These are phyloP conservation scores for Accipiter cooperii DNA, from an alignment of 2,113 vertebrate species.

Conservation along the genomic window DNA sequence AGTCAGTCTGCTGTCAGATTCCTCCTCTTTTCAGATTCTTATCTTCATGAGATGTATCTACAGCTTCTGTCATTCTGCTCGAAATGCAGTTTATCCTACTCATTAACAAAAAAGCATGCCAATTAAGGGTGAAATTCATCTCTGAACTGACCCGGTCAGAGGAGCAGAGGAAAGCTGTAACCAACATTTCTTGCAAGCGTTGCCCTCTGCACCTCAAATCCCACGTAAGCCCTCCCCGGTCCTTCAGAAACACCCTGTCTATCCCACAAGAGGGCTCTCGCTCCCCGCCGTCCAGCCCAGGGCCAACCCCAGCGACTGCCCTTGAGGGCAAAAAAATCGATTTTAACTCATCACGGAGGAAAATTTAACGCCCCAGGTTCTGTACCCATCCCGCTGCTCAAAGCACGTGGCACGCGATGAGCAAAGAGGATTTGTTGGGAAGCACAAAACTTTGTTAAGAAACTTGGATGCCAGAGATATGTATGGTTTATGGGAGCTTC, in stretches of 20 bases:
- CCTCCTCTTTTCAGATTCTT: not conserved
- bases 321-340: rapidly evolving
- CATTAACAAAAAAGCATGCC: not conserved
- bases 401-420: rapidly evolving
- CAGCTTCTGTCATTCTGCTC: not conserved
- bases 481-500: not conserved
- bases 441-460: not conserved
- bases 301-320: not conserved
- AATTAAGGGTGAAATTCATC: not conserved
- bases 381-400: not conserved
- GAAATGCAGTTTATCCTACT: not conserved
- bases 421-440: not conserved
- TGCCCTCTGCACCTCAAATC: not conserved
- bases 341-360: too few relatives aligned
- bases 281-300: not conserved
- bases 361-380: rapidly evolving
- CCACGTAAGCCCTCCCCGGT: not conserved
- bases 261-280: constrained; percentile 50
- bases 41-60: not conserved
- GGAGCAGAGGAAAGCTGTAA: not conserved
- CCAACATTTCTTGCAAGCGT: rapidly evolving
- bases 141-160: rapidly evolving
- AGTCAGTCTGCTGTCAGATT: not conserved
- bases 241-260: not conserved
- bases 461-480: not conserved